These are phyloP conservation scores for Zoanthus gigantus DNA, from an alignment of 92 coral and sea anemone genomes.

Conservation along the genomic window DNA sequence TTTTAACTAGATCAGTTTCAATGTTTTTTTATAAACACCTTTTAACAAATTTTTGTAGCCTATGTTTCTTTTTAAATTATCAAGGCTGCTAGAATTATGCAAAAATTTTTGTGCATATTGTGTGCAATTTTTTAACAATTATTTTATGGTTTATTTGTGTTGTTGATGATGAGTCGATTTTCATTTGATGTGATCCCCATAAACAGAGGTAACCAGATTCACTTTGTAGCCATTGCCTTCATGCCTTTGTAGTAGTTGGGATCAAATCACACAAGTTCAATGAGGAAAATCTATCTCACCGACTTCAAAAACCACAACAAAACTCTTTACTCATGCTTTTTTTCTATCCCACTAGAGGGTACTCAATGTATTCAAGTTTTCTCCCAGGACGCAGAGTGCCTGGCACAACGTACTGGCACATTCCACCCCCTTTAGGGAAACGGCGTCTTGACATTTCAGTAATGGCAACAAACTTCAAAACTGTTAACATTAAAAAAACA, in stretches of 20 bases:
- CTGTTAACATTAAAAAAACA: not conserved
- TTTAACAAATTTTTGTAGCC: too few relatives aligned
- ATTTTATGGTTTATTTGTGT: too few relatives aligned
- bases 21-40: too few relatives aligned
- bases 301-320: not conserved
- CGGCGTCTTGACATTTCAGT: not conserved
- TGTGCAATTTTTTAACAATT: too few relatives aligned
- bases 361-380: not conserved
- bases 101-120: too few relatives aligned
- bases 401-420: slow-evolving; percentile 6
- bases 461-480: not conserved
- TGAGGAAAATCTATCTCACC: not conserved
- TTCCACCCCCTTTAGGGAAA: not conserved
- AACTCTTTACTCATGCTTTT: not conserved
- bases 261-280: not conserved
- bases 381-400: not conserved
- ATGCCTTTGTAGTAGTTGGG: not conserved
- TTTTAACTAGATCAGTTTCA: too few relatives aligned
- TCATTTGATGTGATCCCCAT: too few relatives aligned
- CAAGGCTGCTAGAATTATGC: too few relatives aligned
- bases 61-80: too few relatives aligned
- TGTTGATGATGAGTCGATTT: too few relatives aligned
- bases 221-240: too few relatives aligned
- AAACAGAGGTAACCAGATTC: too few relatives aligned
- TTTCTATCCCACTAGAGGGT: not conserved